Evolutionary conservation across 2,113 vertebrate genomes (phyloP), one percentile per base, ranked within the genome.

Genomic region (Rhea pennata): DNA sequence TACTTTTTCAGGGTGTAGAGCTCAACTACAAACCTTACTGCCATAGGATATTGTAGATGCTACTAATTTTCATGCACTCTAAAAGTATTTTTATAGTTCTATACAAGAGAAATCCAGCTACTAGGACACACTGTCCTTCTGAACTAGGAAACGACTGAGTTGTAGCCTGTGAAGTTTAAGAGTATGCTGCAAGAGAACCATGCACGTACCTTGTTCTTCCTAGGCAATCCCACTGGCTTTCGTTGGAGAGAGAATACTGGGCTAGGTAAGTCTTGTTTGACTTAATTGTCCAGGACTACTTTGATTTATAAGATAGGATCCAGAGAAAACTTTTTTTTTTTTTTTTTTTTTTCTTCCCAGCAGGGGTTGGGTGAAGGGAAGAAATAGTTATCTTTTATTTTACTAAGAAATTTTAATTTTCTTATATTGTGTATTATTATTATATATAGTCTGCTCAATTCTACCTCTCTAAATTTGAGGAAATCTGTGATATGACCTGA

Each of bases 221-320:
- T 86, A 96, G 94, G 86, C 21, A 42, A 92, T 92, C 36, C 64
- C 74, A 3, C 42, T 66, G 80, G 50, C 73, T 90, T 88, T 73
- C 80, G 54, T 56, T 88, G 73, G 44, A 84, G 56, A 59, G 15
- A 5, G 3, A 78, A 39, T 23, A 27, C 69, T 64, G 48, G 75
- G 27, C 50, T 92, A 71, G 88, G 94, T 96, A 75, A 93, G 95
- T 84, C 29, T 84, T 83, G 23, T 92, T 79, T 59, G 62, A 66
- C 54, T 51, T 73, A 31, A 31, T 53, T 90, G 74, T 62, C 36
- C 66, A n/a, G 53, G 42, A 54, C 12, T 69, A 3, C 16, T 66
- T 44, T 79, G 21, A 67, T 80, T 90, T 72, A 33, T 48, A 39
- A 67, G 4, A 40, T 19, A 13, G 50, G 9, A 24, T 90, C 42